phyloP scores from a whole-genome alignment of 2,797 vertebrate genomes.

The Aeoliscus strigatus region DNA sequence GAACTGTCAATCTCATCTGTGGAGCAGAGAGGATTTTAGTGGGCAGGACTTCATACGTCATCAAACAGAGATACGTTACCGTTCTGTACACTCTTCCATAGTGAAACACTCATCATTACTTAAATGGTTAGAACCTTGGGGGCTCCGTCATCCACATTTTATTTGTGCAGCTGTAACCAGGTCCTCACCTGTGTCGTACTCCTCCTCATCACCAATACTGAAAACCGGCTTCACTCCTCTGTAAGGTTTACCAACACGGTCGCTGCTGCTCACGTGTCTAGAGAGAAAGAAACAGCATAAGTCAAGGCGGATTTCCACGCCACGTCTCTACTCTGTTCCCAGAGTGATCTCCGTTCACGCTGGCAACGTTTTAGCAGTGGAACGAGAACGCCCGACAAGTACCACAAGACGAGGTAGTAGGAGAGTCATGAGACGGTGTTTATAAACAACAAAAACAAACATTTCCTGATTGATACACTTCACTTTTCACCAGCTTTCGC shows the following conservation, averaged over 20 bases:
- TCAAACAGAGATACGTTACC: background rate
- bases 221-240: constrained; percentile 97
- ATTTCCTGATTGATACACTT: too few relatives aligned
- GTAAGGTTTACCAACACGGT: constrained; percentile 94
- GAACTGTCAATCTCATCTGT: constrained; percentile 98
- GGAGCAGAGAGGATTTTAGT: background rate
- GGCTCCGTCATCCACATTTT: background rate
- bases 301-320: too few relatives aligned
- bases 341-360: too few relatives aligned
- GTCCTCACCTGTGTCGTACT: constrained; percentile 91
- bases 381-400: too few relatives aligned
- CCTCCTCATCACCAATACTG: constrained; percentile 97
- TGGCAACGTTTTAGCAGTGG: too few relatives aligned
- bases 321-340: too few relatives aligned
- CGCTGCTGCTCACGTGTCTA: constrained; percentile 97
- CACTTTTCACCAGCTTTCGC: too few relatives aligned
- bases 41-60: too few relatives aligned
- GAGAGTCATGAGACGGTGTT: too few relatives aligned
- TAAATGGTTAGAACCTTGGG: background rate
- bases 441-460: too few relatives aligned
- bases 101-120: background rate
- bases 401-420: too few relatives aligned
- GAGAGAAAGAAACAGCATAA: constrained; percentile 10
- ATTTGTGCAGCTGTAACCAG: too few relatives aligned
- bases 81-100: background rate